These are phyloP conservation scores for Ranitomeya imitator DNA, from an alignment of 2,113 vertebrate genomes.

Conservation along the genomic window DNA sequence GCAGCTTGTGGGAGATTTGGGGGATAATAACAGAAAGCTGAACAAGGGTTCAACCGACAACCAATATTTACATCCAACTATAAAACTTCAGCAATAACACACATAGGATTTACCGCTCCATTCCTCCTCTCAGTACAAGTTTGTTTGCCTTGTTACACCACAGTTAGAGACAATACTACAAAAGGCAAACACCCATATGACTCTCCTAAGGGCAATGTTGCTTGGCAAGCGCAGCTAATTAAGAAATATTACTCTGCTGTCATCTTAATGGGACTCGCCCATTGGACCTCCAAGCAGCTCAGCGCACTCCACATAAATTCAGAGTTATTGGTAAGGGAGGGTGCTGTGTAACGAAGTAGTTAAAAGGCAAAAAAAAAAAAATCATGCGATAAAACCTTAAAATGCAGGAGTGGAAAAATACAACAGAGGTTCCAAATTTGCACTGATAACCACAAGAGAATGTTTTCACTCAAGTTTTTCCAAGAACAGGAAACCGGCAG, in stretches of 20 bases:
- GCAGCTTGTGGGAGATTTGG: background rate
- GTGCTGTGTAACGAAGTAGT: conserved; percentile 1
- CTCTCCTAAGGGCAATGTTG: conserved; percentile 21
- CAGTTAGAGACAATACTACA: conserved; percentile 11
- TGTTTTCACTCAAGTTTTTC: conserved; percentile 44
- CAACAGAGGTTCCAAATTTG: conserved; percentile 2
- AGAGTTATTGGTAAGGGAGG: conserved; percentile 11
- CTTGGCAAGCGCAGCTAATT: conserved; percentile 39
- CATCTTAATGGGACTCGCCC: conserved; percentile 25
- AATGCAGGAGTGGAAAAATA: conserved; percentile 22
- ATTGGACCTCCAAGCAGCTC: conserved; percentile 3
- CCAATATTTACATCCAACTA: background rate
- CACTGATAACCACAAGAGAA: conserved; percentile 39
- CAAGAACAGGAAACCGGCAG: conserved; percentile 52
- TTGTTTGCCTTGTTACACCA: conserved; percentile 6
- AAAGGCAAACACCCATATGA: conserved; percentile 48
- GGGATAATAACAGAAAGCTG: background rate
- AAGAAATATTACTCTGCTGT: conserved; percentile 8
- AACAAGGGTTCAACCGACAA: background rate
- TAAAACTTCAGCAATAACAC: background rate
- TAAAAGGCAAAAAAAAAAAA: background rate
- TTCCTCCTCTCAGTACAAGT: background rate
- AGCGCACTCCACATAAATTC: conserved; percentile 5
- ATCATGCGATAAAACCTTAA: background rate
- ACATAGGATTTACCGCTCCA: background rate